These are phyloP conservation scores for Synchiropus splendidus DNA, from an alignment of 2,113 vertebrate genomes.

Conservation along the genomic window DNA sequence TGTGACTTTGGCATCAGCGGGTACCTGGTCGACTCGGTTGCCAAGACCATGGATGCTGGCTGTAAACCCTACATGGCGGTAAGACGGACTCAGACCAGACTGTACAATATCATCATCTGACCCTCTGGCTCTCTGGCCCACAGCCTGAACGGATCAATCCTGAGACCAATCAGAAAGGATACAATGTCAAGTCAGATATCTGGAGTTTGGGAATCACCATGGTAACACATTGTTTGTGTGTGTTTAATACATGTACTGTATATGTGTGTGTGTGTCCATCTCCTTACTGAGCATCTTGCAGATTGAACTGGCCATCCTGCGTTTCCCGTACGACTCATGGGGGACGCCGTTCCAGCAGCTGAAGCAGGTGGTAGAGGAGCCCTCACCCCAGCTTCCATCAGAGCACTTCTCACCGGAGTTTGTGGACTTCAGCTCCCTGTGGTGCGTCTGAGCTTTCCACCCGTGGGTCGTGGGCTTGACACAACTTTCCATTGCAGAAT, in stretches of 20 bases:
- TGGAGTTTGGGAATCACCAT: slow-evolving; percentile 98
- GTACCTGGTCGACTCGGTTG: slow-evolving; percentile 95
- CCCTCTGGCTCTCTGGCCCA: slow-evolving; percentile 10
- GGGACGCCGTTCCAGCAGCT: slow-evolving; percentile 98
- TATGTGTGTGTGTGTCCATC: neutral
- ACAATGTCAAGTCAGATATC: slow-evolving; percentile 97
- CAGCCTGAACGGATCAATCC: slow-evolving; percentile 98
- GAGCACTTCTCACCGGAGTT: slow-evolving; percentile 89
- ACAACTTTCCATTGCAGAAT: no score
- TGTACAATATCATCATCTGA: neutral
- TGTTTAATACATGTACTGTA: no score
- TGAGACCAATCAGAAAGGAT: slow-evolving; percentile 96
- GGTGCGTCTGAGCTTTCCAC: slow-evolving; percentile 59
- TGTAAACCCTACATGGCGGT: slow-evolving; percentile 99
- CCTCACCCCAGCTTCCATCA: slow-evolving; percentile 83
- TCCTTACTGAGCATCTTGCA: slow-evolving; percentile 26
- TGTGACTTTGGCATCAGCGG: slow-evolving; percentile 98
- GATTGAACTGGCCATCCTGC: slow-evolving; percentile 94
- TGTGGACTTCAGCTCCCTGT: slow-evolving; percentile 95
- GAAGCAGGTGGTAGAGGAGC: slow-evolving; percentile 96
- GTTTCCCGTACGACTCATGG: slow-evolving; percentile 95
- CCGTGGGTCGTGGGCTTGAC: no score
- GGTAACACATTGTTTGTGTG: slow-evolving; percentile 59
- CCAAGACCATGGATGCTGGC: slow-evolving; percentile 95
- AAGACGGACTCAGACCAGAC: slow-evolving; percentile 23